phyloP scores from a whole-genome alignment of 2,113 vertebrate genomes.

The Tragelaphus scriptus region DNA sequence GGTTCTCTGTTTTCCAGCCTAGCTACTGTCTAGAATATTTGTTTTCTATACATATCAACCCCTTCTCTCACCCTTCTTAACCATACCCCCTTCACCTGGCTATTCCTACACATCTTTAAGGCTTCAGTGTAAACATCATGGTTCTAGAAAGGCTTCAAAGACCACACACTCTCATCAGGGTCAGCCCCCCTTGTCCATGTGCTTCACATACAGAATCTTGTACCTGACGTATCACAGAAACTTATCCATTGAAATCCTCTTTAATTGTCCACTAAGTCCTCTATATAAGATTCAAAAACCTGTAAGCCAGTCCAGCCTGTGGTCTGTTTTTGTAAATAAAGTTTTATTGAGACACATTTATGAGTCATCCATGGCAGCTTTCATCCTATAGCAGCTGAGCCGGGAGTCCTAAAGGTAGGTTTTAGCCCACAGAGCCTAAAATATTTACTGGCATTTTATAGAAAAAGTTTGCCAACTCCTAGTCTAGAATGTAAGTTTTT shows the following conservation, averaged over 20 bases:
- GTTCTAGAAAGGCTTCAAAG: neutral
- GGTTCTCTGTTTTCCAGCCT: neutral
- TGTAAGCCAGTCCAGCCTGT: neutral
- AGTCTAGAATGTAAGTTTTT: neutral
- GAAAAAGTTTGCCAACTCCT: neutral
- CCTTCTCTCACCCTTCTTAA: neutral
- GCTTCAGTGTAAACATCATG: neutral
- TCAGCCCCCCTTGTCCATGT: rapidly evolving
- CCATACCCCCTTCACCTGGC: neutral
- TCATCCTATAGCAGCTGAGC: neutral
- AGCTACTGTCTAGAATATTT: neutral
- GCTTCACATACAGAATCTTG: neutral
- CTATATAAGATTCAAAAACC: neutral
- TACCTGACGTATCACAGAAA: neutral
- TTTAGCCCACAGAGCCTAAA: neutral
- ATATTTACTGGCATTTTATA: neutral
- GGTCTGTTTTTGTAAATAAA: neutral
- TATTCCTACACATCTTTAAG: neutral
- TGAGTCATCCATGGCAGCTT: neutral
- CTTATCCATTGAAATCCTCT: neutral
- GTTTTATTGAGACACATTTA: neutral
- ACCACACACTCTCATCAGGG: no score
- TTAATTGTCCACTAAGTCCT: neutral
- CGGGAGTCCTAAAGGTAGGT: neutral
- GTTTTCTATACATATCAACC: no score